Conservation (phyloP, 2,113 vertebrate species). For the Myocastor coypus region DNA sequence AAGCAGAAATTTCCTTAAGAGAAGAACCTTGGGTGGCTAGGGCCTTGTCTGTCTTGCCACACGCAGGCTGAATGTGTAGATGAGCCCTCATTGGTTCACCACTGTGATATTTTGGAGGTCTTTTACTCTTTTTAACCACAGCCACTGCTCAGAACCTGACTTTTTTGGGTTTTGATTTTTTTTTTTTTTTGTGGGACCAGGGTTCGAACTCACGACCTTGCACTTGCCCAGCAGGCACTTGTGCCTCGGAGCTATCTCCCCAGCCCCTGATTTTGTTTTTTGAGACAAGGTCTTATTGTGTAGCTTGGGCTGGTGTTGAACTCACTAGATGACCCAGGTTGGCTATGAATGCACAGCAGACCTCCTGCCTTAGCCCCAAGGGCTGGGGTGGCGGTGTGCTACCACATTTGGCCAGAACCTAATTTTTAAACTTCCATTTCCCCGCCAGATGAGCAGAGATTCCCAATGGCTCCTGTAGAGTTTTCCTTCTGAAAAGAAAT, state of each 20-base stretch:
- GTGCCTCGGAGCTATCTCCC: too few species aligned
- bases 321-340: not conserved
- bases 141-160: not conserved
- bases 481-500: not conserved
- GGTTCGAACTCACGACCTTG: too few species aligned
- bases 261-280: too few species aligned
- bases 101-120: not conserved
- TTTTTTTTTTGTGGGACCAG: too few species aligned
- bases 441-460: conserved; percentile 9
- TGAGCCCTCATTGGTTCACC: conserved; percentile 3
- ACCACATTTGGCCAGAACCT: not conserved
- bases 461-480: not conserved
- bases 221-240: too few species aligned
- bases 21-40: not conserved
- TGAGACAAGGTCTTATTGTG: too few species aligned
- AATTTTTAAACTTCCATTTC: not conserved
- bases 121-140: not conserved
- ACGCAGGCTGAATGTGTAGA: not conserved
- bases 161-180: not conserved
- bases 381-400: not conserved
- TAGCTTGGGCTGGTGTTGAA: not conserved
- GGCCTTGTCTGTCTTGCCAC: not conserved
- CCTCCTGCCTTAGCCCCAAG: not conserved
- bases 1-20: conserved; percentile 41
- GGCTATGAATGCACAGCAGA: not conserved